Evolutionary conservation across 1,140 invertebrate genomes (phyloP).

Genomic region (Drosophila guanche): DNA sequence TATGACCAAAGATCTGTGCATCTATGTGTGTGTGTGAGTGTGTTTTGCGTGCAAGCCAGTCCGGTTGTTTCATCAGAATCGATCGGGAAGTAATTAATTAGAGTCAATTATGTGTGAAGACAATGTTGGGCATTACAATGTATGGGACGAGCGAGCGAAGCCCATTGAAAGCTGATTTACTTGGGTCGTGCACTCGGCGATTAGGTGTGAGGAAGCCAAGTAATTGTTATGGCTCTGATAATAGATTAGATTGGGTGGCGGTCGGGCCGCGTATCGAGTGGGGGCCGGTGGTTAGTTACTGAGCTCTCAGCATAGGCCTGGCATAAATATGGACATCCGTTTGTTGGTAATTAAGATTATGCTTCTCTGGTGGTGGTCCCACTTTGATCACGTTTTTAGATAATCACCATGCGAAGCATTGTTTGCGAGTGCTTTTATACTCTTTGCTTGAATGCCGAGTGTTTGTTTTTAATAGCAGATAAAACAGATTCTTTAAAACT

Average conservation of each 20-base stretch:
- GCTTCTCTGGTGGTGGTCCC: neutral
- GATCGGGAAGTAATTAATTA: constrained; percentile 31
- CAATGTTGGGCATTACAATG: constrained; percentile 10
- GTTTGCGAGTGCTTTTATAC: too few species aligned
- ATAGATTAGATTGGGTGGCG: constrained; percentile 2
- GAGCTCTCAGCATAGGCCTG: neutral
- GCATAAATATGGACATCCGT: constrained; percentile 8
- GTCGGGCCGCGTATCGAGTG: neutral
- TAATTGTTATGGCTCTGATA: constrained; percentile 23
- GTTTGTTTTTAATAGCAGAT: too few species aligned
- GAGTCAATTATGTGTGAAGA: constrained; percentile 29
- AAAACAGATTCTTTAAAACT: too few species aligned
- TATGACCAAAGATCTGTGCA: neutral
- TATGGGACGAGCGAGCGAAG: constrained; percentile 14
- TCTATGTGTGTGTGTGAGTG: neutral
- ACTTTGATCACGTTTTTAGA: constrained; percentile 5
- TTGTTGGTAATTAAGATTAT: constrained; percentile 18
- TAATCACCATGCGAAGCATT: neutral
- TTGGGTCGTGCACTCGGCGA: neutral
- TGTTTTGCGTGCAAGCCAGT: constrained; percentile 1
- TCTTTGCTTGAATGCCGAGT: too few species aligned
- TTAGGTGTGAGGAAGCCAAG: constrained; percentile 37
- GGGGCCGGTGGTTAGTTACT: neutral
- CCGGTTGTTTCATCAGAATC: constrained; percentile 2
- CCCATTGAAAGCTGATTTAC: constrained; percentile 10